Evolutionary conservation across 2,888 invertebrate species (phyloP).

Genomic region (Scelioninae gen. 1): DNA sequence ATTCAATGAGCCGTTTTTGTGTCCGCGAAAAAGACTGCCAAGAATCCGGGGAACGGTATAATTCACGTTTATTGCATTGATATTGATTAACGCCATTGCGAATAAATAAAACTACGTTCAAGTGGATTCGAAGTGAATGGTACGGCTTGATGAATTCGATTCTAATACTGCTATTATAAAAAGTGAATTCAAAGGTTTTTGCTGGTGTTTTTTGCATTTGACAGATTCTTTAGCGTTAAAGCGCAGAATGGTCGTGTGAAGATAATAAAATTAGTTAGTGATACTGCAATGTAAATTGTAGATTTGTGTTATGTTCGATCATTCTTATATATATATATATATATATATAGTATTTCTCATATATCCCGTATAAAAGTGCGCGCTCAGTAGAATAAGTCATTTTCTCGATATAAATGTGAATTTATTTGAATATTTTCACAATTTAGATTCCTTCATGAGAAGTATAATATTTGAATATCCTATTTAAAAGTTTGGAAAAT

Average conservation of each 20-base stretch:
- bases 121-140: conserved; percentile 8
- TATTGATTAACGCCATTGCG: conserved; percentile 47
- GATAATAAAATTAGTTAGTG: neutral
- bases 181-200: neutral
- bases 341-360: too few relatives aligned
- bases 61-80: conserved; percentile 59
- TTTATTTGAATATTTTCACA: too few relatives aligned
- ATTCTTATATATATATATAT: too few relatives aligned
- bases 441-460: too few relatives aligned
- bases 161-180: neutral
- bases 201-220: neutral
- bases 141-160: conserved; percentile 21
- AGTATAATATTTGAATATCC: too few relatives aligned
- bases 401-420: too few relatives aligned
- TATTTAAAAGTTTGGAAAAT: too few relatives aligned
- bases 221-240: neutral
- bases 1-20: conserved; percentile 58
- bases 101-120: conserved; percentile 39
- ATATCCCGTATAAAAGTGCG: too few relatives aligned
- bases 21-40: conserved; percentile 50
- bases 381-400: too few relatives aligned
- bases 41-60: conserved; percentile 37
- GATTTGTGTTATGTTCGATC: neutral
- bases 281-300: neutral
- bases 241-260: neutral